Percentiles rank a stretch among this genome's conserved stretches.
phyloP scores from a whole-genome alignment of 2,888 invertebrate genomes.

The Eupithecia vulgata region DNA sequence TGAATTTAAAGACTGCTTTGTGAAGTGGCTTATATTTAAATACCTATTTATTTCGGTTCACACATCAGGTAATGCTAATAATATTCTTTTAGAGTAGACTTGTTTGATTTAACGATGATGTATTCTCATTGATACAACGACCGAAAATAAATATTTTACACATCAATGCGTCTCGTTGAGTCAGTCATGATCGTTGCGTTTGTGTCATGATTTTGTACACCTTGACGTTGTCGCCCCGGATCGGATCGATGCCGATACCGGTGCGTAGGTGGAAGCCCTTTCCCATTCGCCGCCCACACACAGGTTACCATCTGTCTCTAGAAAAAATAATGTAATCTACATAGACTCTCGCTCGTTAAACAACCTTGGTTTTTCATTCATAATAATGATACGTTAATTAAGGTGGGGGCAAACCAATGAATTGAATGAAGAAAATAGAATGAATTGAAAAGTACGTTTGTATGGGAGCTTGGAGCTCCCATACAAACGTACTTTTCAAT shows the following conservation, averaged over 20 bases:
- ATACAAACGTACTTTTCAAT: too few species aligned
- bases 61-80: neutral
- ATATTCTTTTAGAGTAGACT: neutral
- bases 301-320: slow-evolving; percentile 57
- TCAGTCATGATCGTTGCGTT: slow-evolving; percentile 28
- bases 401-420: too few species aligned
- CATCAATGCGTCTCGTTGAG: slow-evolving; percentile 17
- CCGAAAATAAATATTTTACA: slow-evolving; percentile 11
- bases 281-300: slow-evolving; percentile 70
- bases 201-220: slow-evolving; percentile 29
- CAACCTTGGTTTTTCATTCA: slow-evolving; percentile 18
- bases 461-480: too few species aligned
- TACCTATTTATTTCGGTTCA: neutral
- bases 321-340: slow-evolving; percentile 22
- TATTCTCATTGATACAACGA: slow-evolving; percentile 1
- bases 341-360: neutral
- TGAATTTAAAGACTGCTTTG: slow-evolving; percentile 3
- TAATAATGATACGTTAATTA: neutral
- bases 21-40: slow-evolving; percentile 1
- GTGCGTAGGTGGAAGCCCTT: slow-evolving; percentile 77
- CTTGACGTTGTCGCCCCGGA: slow-evolving; percentile 48
- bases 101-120: slow-evolving; percentile 1
- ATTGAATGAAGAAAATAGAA: too few species aligned
- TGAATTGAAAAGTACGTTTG: too few species aligned
- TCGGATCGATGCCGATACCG: slow-evolving; percentile 50